phyloP scores from a whole-genome alignment of 1,140 invertebrate genomes.

The Papilio xuthus region DNA sequence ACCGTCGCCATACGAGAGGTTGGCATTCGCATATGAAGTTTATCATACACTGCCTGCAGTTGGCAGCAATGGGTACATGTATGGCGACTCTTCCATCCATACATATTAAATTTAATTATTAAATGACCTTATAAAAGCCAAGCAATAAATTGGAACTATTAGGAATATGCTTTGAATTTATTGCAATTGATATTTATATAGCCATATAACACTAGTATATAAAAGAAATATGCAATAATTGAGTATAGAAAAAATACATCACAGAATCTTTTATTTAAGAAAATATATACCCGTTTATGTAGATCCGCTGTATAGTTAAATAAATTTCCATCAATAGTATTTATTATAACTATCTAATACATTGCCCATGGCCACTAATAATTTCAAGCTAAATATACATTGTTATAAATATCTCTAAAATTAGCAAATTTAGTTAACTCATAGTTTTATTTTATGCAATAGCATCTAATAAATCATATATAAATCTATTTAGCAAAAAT shows the following conservation, averaged over 20 bases:
- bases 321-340: not conserved
- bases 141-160: constrained; percentile 8
- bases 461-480: not conserved
- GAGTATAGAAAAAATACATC: constrained; percentile 12
- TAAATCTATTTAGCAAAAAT: not conserved
- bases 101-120: not conserved
- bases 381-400: not conserved
- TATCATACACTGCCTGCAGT: not conserved
- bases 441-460: not conserved
- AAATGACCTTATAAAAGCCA: not conserved
- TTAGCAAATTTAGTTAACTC: not conserved
- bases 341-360: not conserved
- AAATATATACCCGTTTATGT: not conserved
- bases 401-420: constrained; percentile 6
- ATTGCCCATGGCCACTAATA: not conserved
- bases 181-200: not conserved
- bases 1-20: not conserved
- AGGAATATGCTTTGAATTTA: constrained; percentile 10
- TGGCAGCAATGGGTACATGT: not conserved
- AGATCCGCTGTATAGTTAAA: not conserved
- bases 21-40: not conserved
- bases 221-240: not conserved
- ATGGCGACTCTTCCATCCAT: not conserved
- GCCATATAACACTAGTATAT: not conserved
- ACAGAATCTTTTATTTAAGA: constrained; percentile 4